Conservation (phyloP, 2,797 vertebrate genomes). For the Darevskia mixta region DNA sequence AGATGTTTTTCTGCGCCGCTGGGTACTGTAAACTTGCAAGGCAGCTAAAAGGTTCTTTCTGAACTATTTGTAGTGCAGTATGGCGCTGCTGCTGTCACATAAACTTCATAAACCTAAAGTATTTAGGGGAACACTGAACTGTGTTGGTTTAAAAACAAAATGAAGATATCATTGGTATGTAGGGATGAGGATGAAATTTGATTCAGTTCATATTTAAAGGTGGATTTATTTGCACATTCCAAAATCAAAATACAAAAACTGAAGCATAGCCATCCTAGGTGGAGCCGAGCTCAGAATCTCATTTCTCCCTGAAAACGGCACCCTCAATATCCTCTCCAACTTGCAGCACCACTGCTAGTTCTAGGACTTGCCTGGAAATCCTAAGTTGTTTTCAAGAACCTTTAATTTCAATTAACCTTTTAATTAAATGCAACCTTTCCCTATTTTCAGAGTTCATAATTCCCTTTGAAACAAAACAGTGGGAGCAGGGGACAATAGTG, state of each 20-base stretch:
- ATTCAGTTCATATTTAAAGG: no score
- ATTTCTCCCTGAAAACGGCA: neutral
- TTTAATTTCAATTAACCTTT: neutral
- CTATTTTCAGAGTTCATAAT: neutral
- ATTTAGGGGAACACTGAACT: neutral
- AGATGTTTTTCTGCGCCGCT: constrained; percentile 32
- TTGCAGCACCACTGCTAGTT: neutral
- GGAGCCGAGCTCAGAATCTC: neutral
- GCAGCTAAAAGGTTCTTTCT: neutral
- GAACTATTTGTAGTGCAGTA: neutral
- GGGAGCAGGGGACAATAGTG: no score
- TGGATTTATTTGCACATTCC: no score
- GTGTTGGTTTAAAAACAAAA: constrained; percentile 21
- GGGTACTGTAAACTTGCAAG: neutral
- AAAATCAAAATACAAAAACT: no score
- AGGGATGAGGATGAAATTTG: no score
- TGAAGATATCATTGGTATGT: neutral
- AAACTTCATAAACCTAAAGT: neutral
- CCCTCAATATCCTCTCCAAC: neutral
- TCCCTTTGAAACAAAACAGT: neutral
- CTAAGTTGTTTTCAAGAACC: neutral
- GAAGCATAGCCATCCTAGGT: no score
- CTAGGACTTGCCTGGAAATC: neutral
- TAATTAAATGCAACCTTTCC: no score
- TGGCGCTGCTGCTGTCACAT: neutral